Base-by-base conservation (phyloP, 1,140 invertebrate genomes). In the Drosophila pandora region DNA sequence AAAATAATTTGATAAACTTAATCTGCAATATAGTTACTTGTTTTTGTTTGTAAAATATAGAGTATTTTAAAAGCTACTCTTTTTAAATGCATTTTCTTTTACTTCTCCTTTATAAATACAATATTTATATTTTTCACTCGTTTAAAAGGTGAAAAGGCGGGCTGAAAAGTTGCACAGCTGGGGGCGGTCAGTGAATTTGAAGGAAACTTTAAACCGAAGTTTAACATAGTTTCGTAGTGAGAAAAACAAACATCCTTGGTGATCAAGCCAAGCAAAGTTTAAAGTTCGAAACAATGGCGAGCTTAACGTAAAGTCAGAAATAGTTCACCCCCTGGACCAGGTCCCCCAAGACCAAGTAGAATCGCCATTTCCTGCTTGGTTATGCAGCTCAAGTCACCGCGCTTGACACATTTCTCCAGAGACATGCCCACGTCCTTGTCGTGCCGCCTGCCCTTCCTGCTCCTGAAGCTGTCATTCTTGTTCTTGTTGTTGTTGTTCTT, bases 381-480 rank as follows among this genome's bases (percentile, higher is more conserved):
- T 87, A 85, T 85, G 81, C 81, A 81, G 61, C 81, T 77, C 82
- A 85, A 87, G 82, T 81, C 79, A 69, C 74, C 81, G 77, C 83
- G 82, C 75, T 82, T 87, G 82, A 87, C 82, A 87, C 83, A 87
- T 88, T 87, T 87, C 83, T 87, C 82, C 57, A 58, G 78, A 71
- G 82, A 76, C 83, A 60, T 60, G 41, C 54, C 65, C 80, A 84
- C 80, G 80, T 84, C 73, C 65, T 67, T 67, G 72, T 17, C 45
- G 21, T 32, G 22, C 47, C 64, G 13, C 34, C 45, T 22, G 22
- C 12, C 2, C 25, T 17, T 59, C 62, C 59, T 41, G 39, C 39
- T 84, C 73, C 65, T 67, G 57, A 60, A 10, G 23, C 17, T 32
- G 23, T 5, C 9, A 13, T 25, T 59, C 61, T 59, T 34, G 69